These are phyloP conservation scores for Oryzias javanicus DNA, from an alignment of 2,113 vertebrate genomes.

Conservation along the genomic window DNA sequence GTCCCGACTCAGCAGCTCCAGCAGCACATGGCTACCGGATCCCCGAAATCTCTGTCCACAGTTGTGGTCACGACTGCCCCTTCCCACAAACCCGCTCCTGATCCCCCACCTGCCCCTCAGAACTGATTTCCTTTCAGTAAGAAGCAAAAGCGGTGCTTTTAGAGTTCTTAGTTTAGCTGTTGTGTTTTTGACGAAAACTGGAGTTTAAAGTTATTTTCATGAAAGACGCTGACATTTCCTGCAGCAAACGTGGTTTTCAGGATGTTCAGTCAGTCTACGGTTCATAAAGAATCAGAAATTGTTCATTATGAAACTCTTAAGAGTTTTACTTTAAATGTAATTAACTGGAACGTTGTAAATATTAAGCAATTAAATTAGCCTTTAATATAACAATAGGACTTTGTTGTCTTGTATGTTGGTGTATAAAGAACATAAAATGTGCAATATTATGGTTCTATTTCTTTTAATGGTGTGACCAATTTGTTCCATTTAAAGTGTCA, in stretches of 20 bases:
- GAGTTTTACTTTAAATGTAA: too few relatives aligned
- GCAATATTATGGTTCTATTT: not conserved
- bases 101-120: slow-evolving; percentile 76
- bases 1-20: slow-evolving; percentile 92
- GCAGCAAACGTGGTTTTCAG: too few relatives aligned
- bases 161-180: not conserved
- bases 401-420: not conserved
- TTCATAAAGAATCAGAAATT: not conserved
- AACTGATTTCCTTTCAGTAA: slow-evolving; percentile 32
- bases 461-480: slow-evolving; percentile 7
- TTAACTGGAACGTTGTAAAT: not conserved
- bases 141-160: not conserved
- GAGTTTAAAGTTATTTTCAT: too few relatives aligned
- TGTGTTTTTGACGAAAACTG: too few relatives aligned
- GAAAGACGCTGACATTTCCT: too few relatives aligned
- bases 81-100: slow-evolving; percentile 86
- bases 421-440: not conserved
- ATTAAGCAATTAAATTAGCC: not conserved
- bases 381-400: not conserved
- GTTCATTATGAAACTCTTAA: not conserved
- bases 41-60: slow-evolving; percentile 90
- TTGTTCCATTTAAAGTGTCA: not conserved
- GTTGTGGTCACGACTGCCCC: slow-evolving; percentile 92
- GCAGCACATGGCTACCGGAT: slow-evolving; percentile 83
- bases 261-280: not conserved